Base-by-base conservation (phyloP, 2,888 invertebrate species). In the Andrena bicolor region DNA sequence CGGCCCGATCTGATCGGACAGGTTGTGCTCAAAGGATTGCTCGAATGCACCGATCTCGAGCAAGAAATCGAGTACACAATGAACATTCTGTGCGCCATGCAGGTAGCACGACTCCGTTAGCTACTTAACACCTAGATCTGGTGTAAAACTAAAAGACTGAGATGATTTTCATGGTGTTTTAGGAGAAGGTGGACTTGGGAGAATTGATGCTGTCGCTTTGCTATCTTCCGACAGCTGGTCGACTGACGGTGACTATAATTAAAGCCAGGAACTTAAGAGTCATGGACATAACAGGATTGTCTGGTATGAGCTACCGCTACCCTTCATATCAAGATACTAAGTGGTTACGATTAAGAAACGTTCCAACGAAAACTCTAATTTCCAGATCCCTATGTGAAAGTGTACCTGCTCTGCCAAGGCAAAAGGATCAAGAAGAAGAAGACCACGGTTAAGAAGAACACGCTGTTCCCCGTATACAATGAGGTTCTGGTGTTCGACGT, bases 401-500 rank as follows among this genome's bases (percentile, higher is more conserved):
- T 98, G 32, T 97, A 97, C 89, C 95, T 99, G 76, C 96, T 98
- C 88, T 97, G 97, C 91, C 97, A 97, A 93, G 97, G 97, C 2
- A 98, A 98, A 92, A 95, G 98, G 80, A 97, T 99, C 90, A 98
- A 98, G 94, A 98, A 98, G 95, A 97, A 98, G 94, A 98, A 98
- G 94, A 98, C 99, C 0, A 97, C 97, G 0, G 98, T 98, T 0
- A 97, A 98, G 93, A 96, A 97, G 92, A 97, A 97, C 89, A 98
- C 97, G 0, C 95, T 98, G 0, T 97, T 96, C 92, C 98, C 99
- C 0, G 97, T 98, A 0, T 99, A 98, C 94, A 99, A 99, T 92
- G 99, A 99, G 93, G 98, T 98, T 0, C 94, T 99, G 84, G 98
- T 98, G 10, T 99, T 99, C 93, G 99, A 99, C 92, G 96, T 99